Evolutionary conservation across 1,140 invertebrate genomes (phyloP), one percentile per base, ranked within the genome.

Genomic region (Nasonia vitripennis): DNA sequence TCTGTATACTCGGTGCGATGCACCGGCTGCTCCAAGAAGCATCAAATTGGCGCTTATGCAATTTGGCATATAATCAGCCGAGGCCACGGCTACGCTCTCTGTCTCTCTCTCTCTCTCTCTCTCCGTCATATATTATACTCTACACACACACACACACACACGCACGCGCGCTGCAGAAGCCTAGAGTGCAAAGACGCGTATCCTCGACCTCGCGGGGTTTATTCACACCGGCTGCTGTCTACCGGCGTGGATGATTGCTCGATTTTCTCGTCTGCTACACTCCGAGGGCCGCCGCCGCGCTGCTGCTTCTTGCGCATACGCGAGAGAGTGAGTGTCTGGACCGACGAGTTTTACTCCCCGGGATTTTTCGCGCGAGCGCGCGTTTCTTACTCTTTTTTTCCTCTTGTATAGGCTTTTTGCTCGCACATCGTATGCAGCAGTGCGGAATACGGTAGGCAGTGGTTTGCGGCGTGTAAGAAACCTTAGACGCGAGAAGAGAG

Each of bases 181-280:
- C 55, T 7, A n/a, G 55, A 62, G 55, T 62, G 55, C 4, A 62
- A 62, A 62, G 55, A 62, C 55, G 55, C 55, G 55, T 62, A 62
- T 62, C 55, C 55, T 62, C 55, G 55, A 34, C 70, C 70, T 71
- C 70, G 70, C 70, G 70, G 23, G 75, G 75, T 78, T 62, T 78
- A 78, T 78, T 78, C 37, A 78, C 75, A 78, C 75, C 45, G 55
- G 55, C 55, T 62, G 17, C 55, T 51, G 74, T 41, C 41, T 27
- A 77, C 17, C 51, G 27, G 77, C 77, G 77, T 12, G 77, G 48
- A 55, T 78, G 77, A 9, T 34, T 31, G 41, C 17, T 11, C 85
- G 84, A 85, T 88, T 74, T 81, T 81, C 62, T 81, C 67, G 62
- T 81, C 79, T 71, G 79, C 62, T 71, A 81, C 34, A 45, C 78